Evolutionary conservation across 2,888 invertebrate species (phyloP), one percentile per base, ranked within the genome.

Genomic region (Parascotia fuliginaria): DNA sequence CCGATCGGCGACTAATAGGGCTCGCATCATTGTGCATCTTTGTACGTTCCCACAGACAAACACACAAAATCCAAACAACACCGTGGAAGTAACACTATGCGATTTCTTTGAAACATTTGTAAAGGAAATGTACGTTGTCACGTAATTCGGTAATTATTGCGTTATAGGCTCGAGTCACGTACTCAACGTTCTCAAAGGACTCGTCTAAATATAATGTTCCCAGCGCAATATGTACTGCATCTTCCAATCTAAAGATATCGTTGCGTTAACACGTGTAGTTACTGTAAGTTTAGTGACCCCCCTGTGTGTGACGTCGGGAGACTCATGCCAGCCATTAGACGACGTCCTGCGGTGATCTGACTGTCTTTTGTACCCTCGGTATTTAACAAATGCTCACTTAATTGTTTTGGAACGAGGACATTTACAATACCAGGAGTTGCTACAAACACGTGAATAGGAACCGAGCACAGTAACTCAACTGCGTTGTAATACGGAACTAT

Each of bases 1-100:
- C 63, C 76, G 75, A 82, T 87, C 80, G 75, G 79, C 72, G 78
- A 76, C 72, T 83, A 85, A 85, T 87, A 83, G 77, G 70, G 66
- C 76, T 79, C 74, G 75, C 82, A 77, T 85, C 83, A 83, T 85
- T 86, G 83, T 85, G 63, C 82, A 81, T 83, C 82, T 81, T 67
- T 57, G 61, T 46, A 56, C 56, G 78, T 88, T 89, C 88, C 79
- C 87, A 89, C 80, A 76, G 62, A 54, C 50, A 29, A 47, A 66
- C 63, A 71, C 63, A 71, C 69, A 75, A 75, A 77, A 79, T 68
- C 65, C 71, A 63, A 79, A 65, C 67, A 69, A 55, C 60, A 51
- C 42, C 29, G 44, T 79, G 78, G 80, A 81, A 83, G 75, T 73
- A 73, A 50, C 54, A 49, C 60, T 63, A 70, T 64, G 65, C 57